These are phyloP conservation scores for Cheilosia pagana DNA, from an alignment of 2,888 invertebrate genomes.

Conservation along the genomic window DNA sequence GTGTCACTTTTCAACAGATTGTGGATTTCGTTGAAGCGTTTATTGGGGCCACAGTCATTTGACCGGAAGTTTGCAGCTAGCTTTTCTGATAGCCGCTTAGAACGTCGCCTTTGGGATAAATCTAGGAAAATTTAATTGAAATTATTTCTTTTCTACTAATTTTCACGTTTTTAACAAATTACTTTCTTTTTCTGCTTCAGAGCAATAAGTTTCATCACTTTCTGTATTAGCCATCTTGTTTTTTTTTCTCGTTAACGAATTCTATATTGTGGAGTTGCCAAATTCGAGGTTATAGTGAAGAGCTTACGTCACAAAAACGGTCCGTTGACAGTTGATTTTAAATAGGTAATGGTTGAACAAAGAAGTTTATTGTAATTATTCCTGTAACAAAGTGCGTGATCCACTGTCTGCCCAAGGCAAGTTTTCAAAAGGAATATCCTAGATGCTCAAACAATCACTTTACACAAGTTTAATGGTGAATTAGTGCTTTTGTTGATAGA, in stretches of 20 bases:
- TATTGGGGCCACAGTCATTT: neutral
- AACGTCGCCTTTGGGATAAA: conserved; percentile 39
- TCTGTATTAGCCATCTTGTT: conserved; percentile 55
- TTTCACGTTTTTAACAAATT: neutral
- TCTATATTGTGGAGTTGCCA: neutral
- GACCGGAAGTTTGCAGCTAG: conserved; percentile 34
- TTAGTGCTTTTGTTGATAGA: too few species aligned
- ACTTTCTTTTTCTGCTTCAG: conserved; percentile 55
- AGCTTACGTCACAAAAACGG: neutral
- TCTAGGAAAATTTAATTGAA: conserved; percentile 12
- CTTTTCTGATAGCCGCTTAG: conserved; percentile 52
- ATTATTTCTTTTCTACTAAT: neutral
- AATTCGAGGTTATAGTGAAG: neutral
- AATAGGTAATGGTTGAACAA: neutral
- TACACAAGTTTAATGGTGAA: too few species aligned
- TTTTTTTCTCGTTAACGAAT: neutral
- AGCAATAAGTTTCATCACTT: conserved; percentile 64
- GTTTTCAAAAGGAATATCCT: too few species aligned
- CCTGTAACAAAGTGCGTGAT: neutral
- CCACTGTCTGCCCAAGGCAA: too few species aligned
- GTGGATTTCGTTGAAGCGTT: conserved; percentile 51
- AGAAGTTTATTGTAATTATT: rapidly evolving
- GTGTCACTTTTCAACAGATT: conserved; percentile 30
- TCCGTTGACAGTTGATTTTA: neutral
- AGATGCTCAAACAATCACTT: too few species aligned